Evolutionary conservation across 2,888 invertebrate species (phyloP).

Genomic region (Camptogramma bilineatum): DNA sequence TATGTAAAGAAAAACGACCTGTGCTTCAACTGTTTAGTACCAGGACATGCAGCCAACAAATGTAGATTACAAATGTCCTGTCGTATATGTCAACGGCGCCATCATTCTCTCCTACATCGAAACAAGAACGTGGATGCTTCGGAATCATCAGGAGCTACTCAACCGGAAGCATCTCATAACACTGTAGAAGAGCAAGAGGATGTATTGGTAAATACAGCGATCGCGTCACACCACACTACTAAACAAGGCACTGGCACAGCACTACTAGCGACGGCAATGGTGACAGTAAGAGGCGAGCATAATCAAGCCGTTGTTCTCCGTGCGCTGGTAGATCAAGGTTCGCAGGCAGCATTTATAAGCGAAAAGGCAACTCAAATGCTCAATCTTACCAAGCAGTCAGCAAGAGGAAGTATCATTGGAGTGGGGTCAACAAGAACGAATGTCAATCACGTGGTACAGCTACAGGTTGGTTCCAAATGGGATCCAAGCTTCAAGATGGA

Average conservation of each 20-base stretch:
- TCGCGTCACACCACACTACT: slow-evolving; percentile 7
- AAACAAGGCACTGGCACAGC: slow-evolving; percentile 7
- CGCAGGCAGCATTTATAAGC: slow-evolving; percentile 39
- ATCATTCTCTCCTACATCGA: slow-evolving; percentile 6
- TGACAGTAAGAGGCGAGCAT: slow-evolving; percentile 16
- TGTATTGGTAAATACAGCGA: slow-evolving; percentile 1
- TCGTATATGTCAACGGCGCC: slow-evolving; percentile 1
- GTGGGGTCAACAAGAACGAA: slow-evolving; percentile 28
- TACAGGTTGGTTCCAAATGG: slow-evolving; percentile 28
- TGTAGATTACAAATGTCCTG: not conserved
- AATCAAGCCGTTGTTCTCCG: slow-evolving; percentile 15
- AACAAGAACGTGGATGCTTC: not conserved
- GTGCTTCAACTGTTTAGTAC: slow-evolving; percentile 10
- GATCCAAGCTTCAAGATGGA: slow-evolving; percentile 23
- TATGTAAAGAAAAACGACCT: slow-evolving; percentile 11
- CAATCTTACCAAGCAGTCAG: slow-evolving; percentile 22
- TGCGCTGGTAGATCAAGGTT: slow-evolving; percentile 40
- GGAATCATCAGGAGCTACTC: slow-evolving; percentile 6
- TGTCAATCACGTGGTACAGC: slow-evolving; percentile 31
- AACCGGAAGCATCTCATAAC: slow-evolving; percentile 1
- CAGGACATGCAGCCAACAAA: not conserved
- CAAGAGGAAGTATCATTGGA: slow-evolving; percentile 24
- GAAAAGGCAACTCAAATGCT: slow-evolving; percentile 36
- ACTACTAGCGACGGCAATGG: slow-evolving; percentile 29
- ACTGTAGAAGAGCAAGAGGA: slow-evolving; percentile 6